Evolutionary conservation across 2,113 vertebrate species (phyloP).

Genomic region (Aegypius monachus): DNA sequence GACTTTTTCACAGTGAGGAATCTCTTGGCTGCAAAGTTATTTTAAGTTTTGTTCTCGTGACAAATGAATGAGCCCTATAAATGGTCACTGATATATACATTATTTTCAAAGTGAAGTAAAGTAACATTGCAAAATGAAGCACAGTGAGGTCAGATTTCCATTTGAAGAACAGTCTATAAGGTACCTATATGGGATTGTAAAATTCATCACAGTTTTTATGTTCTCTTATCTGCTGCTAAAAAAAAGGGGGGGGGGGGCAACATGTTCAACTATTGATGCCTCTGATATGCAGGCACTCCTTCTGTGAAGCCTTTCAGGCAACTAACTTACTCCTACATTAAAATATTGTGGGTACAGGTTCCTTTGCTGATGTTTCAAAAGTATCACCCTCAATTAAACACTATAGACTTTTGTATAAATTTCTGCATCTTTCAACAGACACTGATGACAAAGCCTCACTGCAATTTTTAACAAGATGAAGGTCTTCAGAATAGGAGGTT

Average conservation of each 20-base stretch:
- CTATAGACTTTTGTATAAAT: neutral
- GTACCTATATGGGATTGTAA: neutral
- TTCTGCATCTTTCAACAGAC: neutral
- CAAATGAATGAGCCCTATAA: neutral
- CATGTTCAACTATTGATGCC: neutral
- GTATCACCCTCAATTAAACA: neutral
- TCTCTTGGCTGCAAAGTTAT: neutral
- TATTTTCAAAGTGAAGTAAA: neutral
- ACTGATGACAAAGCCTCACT: neutral
- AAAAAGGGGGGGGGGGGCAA: no score
- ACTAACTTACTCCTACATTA: neutral
- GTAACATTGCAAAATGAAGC: neutral
- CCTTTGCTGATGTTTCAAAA: neutral
- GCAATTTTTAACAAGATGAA: constrained; percentile 37
- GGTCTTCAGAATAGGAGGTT: constrained; percentile 21
- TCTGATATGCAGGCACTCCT: neutral
- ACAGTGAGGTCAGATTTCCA: neutral
- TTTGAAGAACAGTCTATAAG: neutral
- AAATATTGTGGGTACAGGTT: neutral
- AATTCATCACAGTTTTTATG: neutral
- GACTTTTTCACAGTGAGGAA: neutral
- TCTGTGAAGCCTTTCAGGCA: neutral
- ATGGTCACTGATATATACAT: neutral
- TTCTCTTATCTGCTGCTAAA: neutral
- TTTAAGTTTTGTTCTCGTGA: neutral